Percentiles rank a stretch among this genome's conserved stretches.
Conservation (phyloP, 2,888 invertebrate species). For the Bibio marci region DNA sequence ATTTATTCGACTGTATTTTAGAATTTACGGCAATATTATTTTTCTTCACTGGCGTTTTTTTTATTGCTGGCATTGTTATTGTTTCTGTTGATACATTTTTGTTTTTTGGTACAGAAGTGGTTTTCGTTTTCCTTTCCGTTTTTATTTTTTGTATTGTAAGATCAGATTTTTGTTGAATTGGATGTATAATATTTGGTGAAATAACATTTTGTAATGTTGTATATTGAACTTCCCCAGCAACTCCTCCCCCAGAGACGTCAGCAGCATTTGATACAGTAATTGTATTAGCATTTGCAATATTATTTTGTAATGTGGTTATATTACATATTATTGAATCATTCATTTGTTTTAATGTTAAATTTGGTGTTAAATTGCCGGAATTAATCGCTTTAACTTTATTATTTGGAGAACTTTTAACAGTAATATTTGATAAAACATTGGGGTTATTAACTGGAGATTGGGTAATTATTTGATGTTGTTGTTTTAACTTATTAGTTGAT, state of each 20-base stretch:
- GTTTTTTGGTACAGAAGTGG: background rate
- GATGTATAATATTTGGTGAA: conserved; percentile 10
- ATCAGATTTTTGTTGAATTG: conserved; percentile 10
- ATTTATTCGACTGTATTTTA: conserved; percentile 16
- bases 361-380: no score
- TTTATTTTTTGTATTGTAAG: conserved; percentile 20
- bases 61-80: conserved; percentile 20
- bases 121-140: conserved; percentile 9
- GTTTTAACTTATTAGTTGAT: background rate
- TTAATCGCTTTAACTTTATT: no score
- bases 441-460: background rate
- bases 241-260: no score
- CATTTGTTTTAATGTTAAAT: no score
- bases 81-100: conserved; percentile 12
- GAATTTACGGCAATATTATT: conserved; percentile 16
- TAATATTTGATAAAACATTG: no score
- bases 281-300: no score
- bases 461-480: background rate
- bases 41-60: conserved; percentile 19
- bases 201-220: conserved; percentile 14
- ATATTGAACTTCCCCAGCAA: conserved; percentile 9
- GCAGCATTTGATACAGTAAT: no score
- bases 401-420: no score
- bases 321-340: no score
- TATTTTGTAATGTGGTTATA: no score